Percentiles rank a stretch among this genome's conserved stretches.
phyloP scores from a whole-genome alignment of 2,797 vertebrate species.

The Melanotaenia trifasciata region DNA sequence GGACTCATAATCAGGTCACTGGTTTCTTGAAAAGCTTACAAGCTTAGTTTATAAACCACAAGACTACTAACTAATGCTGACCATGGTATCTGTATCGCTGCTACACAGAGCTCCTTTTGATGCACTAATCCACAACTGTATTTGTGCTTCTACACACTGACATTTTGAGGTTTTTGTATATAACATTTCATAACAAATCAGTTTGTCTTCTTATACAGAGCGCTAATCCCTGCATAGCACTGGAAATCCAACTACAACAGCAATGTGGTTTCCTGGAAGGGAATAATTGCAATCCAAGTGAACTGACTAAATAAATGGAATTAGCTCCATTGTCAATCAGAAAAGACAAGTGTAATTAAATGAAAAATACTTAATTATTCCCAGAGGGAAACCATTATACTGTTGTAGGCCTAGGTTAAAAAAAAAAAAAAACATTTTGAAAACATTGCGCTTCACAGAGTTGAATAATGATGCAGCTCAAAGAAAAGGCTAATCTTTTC shows the following conservation, averaged over 20 bases:
- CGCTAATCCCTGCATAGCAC: slow-evolving; percentile 48
- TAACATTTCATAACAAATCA: slow-evolving; percentile 44
- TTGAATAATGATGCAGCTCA: background rate
- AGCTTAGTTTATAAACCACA: slow-evolving; percentile 61
- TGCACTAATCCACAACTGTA: slow-evolving; percentile 58
- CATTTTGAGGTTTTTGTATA: slow-evolving; percentile 52
- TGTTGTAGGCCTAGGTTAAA: background rate
- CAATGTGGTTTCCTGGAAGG: slow-evolving; percentile 36
- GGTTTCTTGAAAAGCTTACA: slow-evolving; percentile 62
- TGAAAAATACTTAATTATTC: background rate
- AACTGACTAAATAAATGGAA: background rate
- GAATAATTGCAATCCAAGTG: background rate
- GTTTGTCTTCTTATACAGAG: slow-evolving; percentile 35
- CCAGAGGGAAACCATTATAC: background rate
- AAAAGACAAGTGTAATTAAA: background rate
- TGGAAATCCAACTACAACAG: slow-evolving; percentile 31
- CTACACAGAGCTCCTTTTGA: slow-evolving; percentile 67
- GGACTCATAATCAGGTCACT: slow-evolving; percentile 69
- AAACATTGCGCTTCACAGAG: background rate
- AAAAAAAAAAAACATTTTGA: background rate
- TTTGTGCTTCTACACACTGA: slow-evolving; percentile 59
- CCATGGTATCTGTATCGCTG: slow-evolving; percentile 58
- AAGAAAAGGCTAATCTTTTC: background rate
- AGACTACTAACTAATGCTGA: slow-evolving; percentile 50
- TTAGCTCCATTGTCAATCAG: background rate